These are phyloP conservation scores for Crepidodera aurea DNA, from an alignment of 2,888 invertebrate species.

Conservation along the genomic window DNA sequence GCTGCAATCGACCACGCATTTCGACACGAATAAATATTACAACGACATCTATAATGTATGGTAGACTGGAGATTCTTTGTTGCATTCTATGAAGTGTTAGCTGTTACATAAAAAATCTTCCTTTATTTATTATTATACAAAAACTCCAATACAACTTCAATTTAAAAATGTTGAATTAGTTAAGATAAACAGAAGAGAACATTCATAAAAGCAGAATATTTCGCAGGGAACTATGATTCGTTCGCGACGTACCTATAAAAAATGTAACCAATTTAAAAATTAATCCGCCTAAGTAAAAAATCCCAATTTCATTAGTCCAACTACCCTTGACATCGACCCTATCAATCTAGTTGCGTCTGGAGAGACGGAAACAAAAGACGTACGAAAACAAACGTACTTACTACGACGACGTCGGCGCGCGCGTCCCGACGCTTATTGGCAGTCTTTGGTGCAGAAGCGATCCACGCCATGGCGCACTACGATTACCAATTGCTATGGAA, in stretches of 20 bases:
- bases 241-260: too few relatives aligned
- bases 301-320: too few relatives aligned
- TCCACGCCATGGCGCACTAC: constrained; percentile 60
- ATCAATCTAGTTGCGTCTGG: constrained; percentile 20
- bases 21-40: constrained; percentile 49
- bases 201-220: too few relatives aligned
- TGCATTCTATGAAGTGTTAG: neutral
- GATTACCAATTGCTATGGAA: constrained; percentile 70
- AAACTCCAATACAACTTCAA: too few relatives aligned
- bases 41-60: neutral
- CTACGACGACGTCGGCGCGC: constrained; percentile 25
- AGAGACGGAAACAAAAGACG: constrained; percentile 26
- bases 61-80: neutral
- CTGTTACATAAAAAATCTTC: neutral
- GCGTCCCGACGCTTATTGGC: constrained; percentile 51
- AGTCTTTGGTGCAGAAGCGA: constrained; percentile 59
- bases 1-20: constrained; percentile 55
- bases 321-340: constrained; percentile 12
- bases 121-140: too few relatives aligned
- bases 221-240: too few relatives aligned
- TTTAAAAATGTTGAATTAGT: too few relatives aligned
- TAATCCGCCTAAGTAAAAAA: too few relatives aligned
- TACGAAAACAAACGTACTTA: constrained; percentile 21
- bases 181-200: too few relatives aligned
- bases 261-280: too few relatives aligned